Evolutionary conservation across 2,888 invertebrate genomes (phyloP), one percentile per base, ranked within the genome.

Genomic region (Eucera pruinosa): DNA sequence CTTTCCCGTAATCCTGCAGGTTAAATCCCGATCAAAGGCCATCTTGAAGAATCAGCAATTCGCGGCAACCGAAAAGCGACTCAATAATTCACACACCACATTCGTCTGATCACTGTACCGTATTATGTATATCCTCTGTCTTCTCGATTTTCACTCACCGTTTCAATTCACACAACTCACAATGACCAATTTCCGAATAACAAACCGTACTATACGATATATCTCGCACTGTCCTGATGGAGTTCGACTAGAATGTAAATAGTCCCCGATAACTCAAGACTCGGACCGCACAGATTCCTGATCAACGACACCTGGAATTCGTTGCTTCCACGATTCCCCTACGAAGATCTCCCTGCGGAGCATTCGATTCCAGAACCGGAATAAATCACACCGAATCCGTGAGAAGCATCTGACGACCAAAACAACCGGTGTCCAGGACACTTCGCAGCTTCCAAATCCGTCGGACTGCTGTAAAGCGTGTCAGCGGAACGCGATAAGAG

Each of bases 11-110:
- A 50, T 67, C 64, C 60, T 41, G 45, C 57, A 25, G 27, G 27
- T 15, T 68, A 72, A 48, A 68, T 68, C 54, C 74, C 41, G 67
- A 67, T 55, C 50, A 41, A 60, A 41, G 39, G 67, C 52, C 81
- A 81, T 81, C 67, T 57, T 71, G 43, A 33, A 52, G 25, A 47
- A 65, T 65, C 57, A 33, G 43, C 73, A 52, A 58, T 20, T 48
- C 54, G 41, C 47, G 43, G 4, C 57, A 11, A 62, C 25, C 60
- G 69, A 58, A 70, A 65, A 60, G 65, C 60, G 64, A 57, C 57
- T 71, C 52, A 79, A 71, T 61, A 83, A 62, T 75, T 67, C 69
- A 62, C 43, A 80, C 71, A 81, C 75, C 83, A 79, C 81, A 81
- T 82, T 74, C 75, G 80, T 79, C 75, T 50, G 33, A 66, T 45